Base-by-base conservation (phyloP, 1,140 invertebrate species). In the Charaxes varanes region DNA sequence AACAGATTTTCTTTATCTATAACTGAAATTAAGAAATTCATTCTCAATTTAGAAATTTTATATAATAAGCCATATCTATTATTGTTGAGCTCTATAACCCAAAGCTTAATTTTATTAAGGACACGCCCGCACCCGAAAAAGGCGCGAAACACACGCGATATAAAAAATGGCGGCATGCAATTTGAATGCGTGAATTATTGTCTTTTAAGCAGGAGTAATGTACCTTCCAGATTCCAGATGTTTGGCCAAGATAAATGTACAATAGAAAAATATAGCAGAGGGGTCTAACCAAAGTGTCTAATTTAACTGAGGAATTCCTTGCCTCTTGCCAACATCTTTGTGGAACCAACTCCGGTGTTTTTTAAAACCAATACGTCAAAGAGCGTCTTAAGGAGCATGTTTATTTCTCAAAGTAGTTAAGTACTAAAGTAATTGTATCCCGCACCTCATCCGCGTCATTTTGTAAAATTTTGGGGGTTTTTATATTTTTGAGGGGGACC, bases 61-160 rank as follows among this genome's bases (percentile, higher is more conserved):
- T n/a, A n/a, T 17, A n/a, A 0, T 12, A 16, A 12, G 50, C 15
- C 51, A 42, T 41, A 17, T 80, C 66, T 74, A 64, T 32, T 2
- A 32, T 19, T 2, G 17, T 14, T 6, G 17, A 56, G 23, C 34
- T 72, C 71, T 76, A 60, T 58, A 52, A 40, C 54, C 37, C 38
- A 21, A 55, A 64, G 63, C 70, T 72, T 83, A 83, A 83, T 83
- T 83, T 83, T 83, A 79, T 83, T 83, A 83, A 67, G 68, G 64
- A 77, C 67, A 62, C 72, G 52, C 71, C 76, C 78, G 65, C 64
- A 67, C 63, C 71, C 65, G 71, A 77, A 74, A 74, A 78, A 80
- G 78, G 76, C 78, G 78, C 76, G 76, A 82, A 82, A 72, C 78
- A 82, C 78, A 82, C 78, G 78, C 78, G 72, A 82, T 78, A 77